Evolutionary conservation across 2,888 invertebrate species (phyloP).

Genomic region (Ephialtes manifestator): DNA sequence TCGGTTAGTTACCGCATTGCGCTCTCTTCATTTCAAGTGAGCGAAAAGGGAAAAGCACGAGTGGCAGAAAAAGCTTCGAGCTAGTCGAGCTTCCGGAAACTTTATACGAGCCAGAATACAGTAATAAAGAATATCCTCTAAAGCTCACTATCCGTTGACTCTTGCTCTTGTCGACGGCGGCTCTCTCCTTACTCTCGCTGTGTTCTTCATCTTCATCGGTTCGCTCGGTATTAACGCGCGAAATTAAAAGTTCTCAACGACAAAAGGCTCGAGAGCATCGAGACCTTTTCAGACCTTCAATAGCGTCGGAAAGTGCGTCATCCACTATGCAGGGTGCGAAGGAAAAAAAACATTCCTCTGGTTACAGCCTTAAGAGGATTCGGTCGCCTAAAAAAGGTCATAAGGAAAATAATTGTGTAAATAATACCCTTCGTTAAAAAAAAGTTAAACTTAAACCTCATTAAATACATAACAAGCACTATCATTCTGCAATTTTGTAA

Average conservation of each 20-base stretch:
- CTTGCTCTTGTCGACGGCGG: conserved; percentile 32
- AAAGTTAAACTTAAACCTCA: no score
- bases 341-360: not conserved
- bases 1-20: conserved; percentile 49
- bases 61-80: conserved; percentile 49
- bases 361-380: not conserved
- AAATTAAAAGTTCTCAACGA: conserved; percentile 69
- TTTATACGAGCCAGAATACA: conserved; percentile 66
- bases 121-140: conserved; percentile 69
- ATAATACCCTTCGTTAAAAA: no score
- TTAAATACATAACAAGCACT: no score
- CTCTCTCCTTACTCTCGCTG: conserved; percentile 3
- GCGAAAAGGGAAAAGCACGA: conserved; percentile 24
- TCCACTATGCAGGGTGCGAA: conserved; percentile 25
- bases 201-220: conserved; percentile 27
- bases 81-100: conserved; percentile 66
- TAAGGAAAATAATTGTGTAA: no score
- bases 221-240: conserved; percentile 57
- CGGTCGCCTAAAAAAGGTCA: no score
- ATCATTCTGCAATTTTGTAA: no score
- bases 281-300: conserved; percentile 17
- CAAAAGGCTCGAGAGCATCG: conserved; percentile 37
- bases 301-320: conserved; percentile 39
- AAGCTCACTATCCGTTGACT: conserved; percentile 44
- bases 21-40: conserved; percentile 32